These are phyloP conservation scores for Phylloscopus whistleri DNA, from an alignment of 2,113 vertebrate genomes.

Conservation along the genomic window DNA sequence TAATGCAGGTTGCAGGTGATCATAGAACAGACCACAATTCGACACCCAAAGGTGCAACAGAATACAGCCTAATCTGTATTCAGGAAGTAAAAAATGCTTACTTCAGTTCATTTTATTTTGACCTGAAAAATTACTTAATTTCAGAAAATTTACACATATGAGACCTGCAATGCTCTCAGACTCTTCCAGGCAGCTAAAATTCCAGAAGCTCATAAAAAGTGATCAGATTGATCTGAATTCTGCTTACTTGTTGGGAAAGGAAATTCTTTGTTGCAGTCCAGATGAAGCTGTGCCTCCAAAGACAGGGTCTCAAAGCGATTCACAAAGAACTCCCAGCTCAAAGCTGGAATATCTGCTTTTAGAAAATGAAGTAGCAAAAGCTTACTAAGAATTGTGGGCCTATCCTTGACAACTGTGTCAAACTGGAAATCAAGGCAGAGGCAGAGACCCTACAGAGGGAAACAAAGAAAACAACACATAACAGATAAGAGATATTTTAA, in stretches of 20 bases:
- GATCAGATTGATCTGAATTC: neutral
- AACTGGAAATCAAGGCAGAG: constrained; percentile 99
- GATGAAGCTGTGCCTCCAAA: constrained; percentile 95
- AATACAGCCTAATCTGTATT: neutral
- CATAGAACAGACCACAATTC: neutral
- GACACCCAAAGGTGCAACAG: neutral
- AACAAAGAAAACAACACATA: neutral
- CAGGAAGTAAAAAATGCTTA: neutral
- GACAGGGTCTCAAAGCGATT: constrained; percentile 98
- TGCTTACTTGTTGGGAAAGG: constrained; percentile 96
- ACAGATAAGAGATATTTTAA: neutral
- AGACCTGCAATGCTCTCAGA: neutral
- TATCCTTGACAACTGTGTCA: constrained; percentile 95
- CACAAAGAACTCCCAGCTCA: constrained; percentile 99
- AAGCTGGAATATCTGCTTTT: constrained; percentile 92
- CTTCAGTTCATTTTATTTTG: neutral
- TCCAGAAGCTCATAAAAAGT: neutral
- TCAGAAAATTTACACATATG: neutral
- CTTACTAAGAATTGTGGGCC: constrained; percentile 95
- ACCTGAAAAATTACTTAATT: neutral
- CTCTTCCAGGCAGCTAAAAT: neutral
- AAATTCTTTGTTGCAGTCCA: constrained; percentile 99
- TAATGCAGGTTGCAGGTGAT: neutral
- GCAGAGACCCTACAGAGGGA: constrained; percentile 83
- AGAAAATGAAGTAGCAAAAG: constrained; percentile 94